Evolutionary conservation across 1,140 invertebrate species (phyloP).

Genomic region (Saccostrea echinata): DNA sequence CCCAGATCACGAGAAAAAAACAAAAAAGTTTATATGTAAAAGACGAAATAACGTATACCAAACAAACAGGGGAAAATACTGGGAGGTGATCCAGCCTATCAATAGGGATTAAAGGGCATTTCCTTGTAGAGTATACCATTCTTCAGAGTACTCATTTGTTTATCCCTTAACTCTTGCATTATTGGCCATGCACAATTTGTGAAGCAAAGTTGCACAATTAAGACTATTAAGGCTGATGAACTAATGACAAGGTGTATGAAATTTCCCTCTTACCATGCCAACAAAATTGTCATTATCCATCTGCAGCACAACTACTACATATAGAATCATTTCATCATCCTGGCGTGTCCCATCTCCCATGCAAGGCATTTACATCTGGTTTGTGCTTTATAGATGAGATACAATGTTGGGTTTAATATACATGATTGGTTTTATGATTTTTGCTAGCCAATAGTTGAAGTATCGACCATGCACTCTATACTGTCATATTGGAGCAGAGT

Average conservation of each 20-base stretch:
- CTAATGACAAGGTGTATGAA: slow-evolving; percentile 36
- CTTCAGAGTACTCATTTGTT: slow-evolving; percentile 7
- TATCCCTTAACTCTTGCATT: slow-evolving; percentile 5
- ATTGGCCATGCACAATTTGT: slow-evolving; percentile 2
- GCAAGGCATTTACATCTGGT: too few species aligned
- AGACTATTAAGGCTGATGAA: background rate
- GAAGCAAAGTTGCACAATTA: slow-evolving; percentile 21
- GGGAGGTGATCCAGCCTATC: slow-evolving; percentile 29
- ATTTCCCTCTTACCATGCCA: background rate
- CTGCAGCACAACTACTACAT: too few species aligned
- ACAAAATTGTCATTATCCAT: too few species aligned
- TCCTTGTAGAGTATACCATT: slow-evolving; percentile 43
- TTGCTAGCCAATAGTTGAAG: too few species aligned
- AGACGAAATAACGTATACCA: slow-evolving; percentile 48
- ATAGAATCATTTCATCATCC: too few species aligned
- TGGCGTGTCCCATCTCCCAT: too few species aligned
- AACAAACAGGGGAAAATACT: slow-evolving; percentile 9
- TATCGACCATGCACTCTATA: too few species aligned
- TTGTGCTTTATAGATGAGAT: too few species aligned
- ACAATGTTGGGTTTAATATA: too few species aligned
- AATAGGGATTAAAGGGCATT: slow-evolving; percentile 11
- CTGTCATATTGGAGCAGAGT: too few species aligned
- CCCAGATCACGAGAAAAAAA: slow-evolving; percentile 59
- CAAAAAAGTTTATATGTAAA: too few species aligned
- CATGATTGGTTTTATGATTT: too few species aligned